These are phyloP conservation scores for Piprites chloris DNA, from an alignment of 2,113 vertebrate species.

Conservation along the genomic window DNA sequence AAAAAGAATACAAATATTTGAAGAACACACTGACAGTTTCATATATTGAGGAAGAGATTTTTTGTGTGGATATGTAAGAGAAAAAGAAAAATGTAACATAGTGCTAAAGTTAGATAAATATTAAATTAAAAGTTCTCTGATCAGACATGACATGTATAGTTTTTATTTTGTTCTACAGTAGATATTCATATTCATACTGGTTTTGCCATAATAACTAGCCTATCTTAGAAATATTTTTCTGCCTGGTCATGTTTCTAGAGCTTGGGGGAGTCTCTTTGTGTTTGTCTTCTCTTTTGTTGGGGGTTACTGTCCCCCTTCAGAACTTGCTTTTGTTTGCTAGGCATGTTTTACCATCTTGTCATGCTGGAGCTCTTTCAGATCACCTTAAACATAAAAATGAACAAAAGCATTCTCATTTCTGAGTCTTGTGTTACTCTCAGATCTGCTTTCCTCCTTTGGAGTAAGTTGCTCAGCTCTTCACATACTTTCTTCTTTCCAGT, in stretches of 20 bases:
- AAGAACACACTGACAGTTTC: neutral
- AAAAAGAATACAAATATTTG: neutral
- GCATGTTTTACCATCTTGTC: neutral
- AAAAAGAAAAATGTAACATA: neutral
- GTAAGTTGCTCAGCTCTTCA: neutral
- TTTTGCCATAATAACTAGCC: neutral
- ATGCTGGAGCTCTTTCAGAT: neutral
- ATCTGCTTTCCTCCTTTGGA: neutral
- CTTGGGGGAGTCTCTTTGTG: neutral
- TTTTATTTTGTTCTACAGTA: neutral
- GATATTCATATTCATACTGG: neutral
- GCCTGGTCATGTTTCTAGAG: neutral
- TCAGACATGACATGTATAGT: neutral
- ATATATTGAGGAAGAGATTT: neutral
- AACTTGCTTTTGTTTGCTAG: neutral
- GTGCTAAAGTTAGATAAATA: neutral
- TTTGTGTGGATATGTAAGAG: neutral
- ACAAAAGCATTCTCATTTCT: neutral
- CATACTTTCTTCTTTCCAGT: neutral
- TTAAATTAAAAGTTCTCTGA: neutral
- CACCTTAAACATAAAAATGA: neutral
- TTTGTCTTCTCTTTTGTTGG: neutral
- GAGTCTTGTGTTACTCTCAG: neutral
- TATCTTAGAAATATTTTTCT: neutral
- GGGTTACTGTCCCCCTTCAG: accelerated